phyloP scores from a whole-genome alignment of 2,113 vertebrate genomes.

The Thunnus thynnus region DNA sequence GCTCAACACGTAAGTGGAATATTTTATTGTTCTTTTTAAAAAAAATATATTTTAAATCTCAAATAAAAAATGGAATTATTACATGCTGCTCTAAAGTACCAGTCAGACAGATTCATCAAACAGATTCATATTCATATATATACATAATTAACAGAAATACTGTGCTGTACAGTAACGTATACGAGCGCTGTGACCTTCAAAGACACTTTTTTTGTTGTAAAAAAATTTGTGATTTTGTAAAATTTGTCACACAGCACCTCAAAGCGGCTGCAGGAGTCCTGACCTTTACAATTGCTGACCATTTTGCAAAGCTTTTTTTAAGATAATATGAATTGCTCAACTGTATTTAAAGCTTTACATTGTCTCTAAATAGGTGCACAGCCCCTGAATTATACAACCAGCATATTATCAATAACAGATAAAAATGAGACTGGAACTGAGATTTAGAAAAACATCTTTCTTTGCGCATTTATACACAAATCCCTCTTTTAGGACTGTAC shows the following conservation, averaged over 20 bases:
- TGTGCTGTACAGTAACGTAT: not conserved
- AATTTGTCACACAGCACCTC: not conserved
- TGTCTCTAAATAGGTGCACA: not conserved
- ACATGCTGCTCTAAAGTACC: not conserved
- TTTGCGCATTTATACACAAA: not conserved
- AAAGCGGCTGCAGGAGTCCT: not conserved
- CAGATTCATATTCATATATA: not conserved
- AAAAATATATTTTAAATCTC: not conserved
- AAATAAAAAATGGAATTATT: not conserved
- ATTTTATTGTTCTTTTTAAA: not conserved
- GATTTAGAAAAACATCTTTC: not conserved
- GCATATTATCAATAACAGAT: not conserved
- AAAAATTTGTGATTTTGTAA: not conserved
- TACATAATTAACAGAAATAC: not conserved
- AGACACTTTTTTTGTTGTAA: not conserved
- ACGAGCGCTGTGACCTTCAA: not conserved
- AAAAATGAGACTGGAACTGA: no score
- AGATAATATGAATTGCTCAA: not conserved
- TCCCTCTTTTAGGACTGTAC: not conserved
- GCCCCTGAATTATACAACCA: not conserved
- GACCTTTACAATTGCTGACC: not conserved
- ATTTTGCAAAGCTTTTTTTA: not conserved
- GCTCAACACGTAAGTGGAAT: not conserved
- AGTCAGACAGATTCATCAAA: not conserved
- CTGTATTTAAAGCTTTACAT: not conserved